phyloP scores from a whole-genome alignment of 1,140 invertebrate species.

The Pissodes strobi region DNA sequence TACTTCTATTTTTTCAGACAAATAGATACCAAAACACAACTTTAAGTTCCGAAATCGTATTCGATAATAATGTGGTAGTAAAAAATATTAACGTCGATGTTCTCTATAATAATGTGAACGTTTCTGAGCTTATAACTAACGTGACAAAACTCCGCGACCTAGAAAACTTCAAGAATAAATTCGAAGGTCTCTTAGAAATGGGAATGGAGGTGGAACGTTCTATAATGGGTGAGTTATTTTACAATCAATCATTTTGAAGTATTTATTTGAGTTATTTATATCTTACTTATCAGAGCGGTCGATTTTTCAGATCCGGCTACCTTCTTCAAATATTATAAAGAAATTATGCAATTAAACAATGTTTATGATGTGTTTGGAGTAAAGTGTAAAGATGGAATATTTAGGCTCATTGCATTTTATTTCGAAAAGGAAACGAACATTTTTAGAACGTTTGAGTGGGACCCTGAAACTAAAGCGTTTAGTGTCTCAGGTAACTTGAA shows the following conservation, averaged over 20 bases:
- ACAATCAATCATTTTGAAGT: not conserved
- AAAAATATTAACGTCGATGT: conserved; percentile 45
- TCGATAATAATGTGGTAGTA: conserved; percentile 40
- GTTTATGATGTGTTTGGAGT: conserved; percentile 23
- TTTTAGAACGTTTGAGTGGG: conserved; percentile 18
- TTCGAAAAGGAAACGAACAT: not conserved
- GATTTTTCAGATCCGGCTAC: conserved; percentile 41
- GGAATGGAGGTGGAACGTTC: conserved; percentile 37
- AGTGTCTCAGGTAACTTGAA: too few relatives aligned
- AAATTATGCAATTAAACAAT: conserved; percentile 13
- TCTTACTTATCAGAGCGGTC: not conserved
- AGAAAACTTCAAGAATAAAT: conserved; percentile 42
- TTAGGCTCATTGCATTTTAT: conserved; percentile 4
- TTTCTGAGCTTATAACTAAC: conserved; percentile 42
- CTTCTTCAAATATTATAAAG: conserved; percentile 45
- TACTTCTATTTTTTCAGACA: conserved; percentile 37
- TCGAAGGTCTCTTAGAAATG: conserved; percentile 40
- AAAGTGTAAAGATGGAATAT: conserved; percentile 4
- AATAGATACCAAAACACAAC: conserved; percentile 39
- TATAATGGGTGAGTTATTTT: conserved; percentile 37
- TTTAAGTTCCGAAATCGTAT: conserved; percentile 39
- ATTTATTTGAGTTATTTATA: not conserved
- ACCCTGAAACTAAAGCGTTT: not conserved
- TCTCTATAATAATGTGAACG: conserved; percentile 41
- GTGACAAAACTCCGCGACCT: conserved; percentile 37